phyloP scores from a whole-genome alignment of 1,140 invertebrate species.

The Nilaparvata lugens region DNA sequence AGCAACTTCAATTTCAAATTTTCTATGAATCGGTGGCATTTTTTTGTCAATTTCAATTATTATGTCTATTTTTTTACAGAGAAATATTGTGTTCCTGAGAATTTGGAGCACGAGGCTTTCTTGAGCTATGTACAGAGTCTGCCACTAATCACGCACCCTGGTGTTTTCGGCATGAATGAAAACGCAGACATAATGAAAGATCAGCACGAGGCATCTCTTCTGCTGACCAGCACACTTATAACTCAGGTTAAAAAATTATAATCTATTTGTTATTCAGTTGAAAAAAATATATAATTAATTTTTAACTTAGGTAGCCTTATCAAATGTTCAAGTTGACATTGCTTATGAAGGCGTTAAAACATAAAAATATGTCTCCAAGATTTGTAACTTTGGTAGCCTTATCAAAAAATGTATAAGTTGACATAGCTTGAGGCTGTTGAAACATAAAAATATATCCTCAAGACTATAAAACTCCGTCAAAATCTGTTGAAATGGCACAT shows the following conservation, averaged over 20 bases:
- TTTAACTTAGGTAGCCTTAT: too few relatives aligned
- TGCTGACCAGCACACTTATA: constrained; percentile 69
- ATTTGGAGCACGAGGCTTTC: constrained; percentile 67
- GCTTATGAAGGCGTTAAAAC: too few relatives aligned
- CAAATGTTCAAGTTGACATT: too few relatives aligned
- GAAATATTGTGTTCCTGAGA: constrained; percentile 63
- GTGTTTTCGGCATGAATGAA: constrained; percentile 86
- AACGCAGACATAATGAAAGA: constrained; percentile 94
- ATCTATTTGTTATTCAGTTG: neutral
- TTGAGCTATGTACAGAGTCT: constrained; percentile 65
- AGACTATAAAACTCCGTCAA: too few relatives aligned
- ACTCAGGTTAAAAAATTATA: constrained; percentile 58
- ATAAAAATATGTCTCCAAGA: too few relatives aligned
- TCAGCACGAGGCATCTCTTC: constrained; percentile 71
- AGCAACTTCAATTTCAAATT: too few relatives aligned
- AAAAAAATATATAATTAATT: too few relatives aligned
- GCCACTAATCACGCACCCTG: constrained; percentile 69
- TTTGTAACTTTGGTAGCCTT: too few relatives aligned
- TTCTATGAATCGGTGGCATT: neutral
- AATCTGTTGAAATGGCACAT: too few relatives aligned
- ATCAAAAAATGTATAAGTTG: too few relatives aligned
- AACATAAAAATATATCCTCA: too few relatives aligned
- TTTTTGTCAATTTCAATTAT: neutral
- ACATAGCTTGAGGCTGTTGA: too few relatives aligned
- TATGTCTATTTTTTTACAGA: constrained; percentile 39